Percentiles rank a stretch among this genome's conserved stretches.
Evolutionary conservation across 1,140 invertebrate genomes (phyloP).

Genomic region (Stegodyphus mimosarum): DNA sequence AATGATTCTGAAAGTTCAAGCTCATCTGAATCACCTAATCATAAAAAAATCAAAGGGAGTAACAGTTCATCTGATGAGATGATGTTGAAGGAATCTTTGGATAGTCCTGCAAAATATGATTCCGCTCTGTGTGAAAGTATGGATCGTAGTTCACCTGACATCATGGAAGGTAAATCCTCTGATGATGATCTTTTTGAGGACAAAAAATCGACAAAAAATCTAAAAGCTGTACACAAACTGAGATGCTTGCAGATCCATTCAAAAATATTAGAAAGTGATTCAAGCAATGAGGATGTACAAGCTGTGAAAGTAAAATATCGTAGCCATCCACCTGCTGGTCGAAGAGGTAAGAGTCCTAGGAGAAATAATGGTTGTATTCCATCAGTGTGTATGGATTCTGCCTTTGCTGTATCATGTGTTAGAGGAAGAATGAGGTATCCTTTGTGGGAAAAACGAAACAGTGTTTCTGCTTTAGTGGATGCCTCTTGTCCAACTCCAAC

Average conservation of each 20-base stretch:
- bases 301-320: conserved; percentile 23
- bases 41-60: conserved; percentile 52
- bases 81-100: not conserved
- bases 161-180: conserved; percentile 22
- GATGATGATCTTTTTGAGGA: conserved; percentile 41
- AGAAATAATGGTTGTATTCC: conserved; percentile 38
- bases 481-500: conserved; percentile 25
- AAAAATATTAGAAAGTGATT: conserved; percentile 56
- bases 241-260: conserved; percentile 9
- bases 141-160: conserved; percentile 13
- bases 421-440: conserved; percentile 36
- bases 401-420: conserved; percentile 7
- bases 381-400: conserved; percentile 55
- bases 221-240: conserved; percentile 30
- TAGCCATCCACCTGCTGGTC: conserved; percentile 27
- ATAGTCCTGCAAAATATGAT: not conserved
- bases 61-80: not conserved
- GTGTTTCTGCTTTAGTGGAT: conserved; percentile 14
- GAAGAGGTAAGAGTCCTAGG: conserved; percentile 44
- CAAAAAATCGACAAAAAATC: conserved; percentile 9
- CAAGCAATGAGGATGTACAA: conserved; percentile 53
- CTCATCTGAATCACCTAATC: conserved; percentile 28
- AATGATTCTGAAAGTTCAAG: conserved; percentile 30
- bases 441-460: conserved; percentile 43
- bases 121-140: conserved; percentile 6